Conservation (phyloP, 2,888 invertebrate genomes). For the Zaprionus lineosus region DNA sequence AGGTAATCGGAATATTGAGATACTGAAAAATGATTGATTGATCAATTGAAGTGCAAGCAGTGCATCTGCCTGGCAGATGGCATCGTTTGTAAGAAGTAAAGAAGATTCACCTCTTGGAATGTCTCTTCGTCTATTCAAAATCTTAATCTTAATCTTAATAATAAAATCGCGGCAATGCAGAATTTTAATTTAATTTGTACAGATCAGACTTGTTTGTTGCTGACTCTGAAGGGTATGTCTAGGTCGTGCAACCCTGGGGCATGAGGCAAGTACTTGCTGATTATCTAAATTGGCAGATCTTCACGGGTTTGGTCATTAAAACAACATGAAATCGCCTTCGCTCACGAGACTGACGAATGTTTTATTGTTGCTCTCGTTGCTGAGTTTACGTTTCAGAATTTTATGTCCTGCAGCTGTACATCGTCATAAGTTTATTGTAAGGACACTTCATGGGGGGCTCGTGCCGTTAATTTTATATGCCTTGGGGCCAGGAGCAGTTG, state of each 20-base stretch:
- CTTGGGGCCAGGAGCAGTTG: conserved; percentile 25
- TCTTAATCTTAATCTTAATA: too few species aligned
- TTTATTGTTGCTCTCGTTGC: conserved; percentile 58
- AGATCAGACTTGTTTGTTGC: too few species aligned
- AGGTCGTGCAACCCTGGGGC: not conserved
- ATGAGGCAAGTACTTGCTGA: conserved; percentile 24
- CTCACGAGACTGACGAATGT: conserved; percentile 37
- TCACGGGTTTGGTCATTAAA: conserved; percentile 67
- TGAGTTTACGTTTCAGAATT: conserved; percentile 42
- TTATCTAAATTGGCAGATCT: conserved; percentile 69
- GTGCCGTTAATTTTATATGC: conserved; percentile 41
- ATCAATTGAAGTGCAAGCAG: too few species aligned
- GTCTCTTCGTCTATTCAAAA: too few species aligned
- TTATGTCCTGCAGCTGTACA: conserved; percentile 66
- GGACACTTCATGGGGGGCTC: conserved; percentile 48
- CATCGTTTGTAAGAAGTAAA: too few species aligned
- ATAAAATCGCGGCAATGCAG: too few species aligned
- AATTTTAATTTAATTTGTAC: too few species aligned
- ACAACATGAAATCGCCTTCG: conserved; percentile 50
- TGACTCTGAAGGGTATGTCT: not conserved
- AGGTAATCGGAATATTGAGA: too few species aligned
- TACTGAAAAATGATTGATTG: too few species aligned
- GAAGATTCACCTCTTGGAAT: too few species aligned
- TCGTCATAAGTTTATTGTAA: conserved; percentile 65
- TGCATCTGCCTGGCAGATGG: too few species aligned